These are phyloP conservation scores for Drosophila cardini DNA, from an alignment of 1,140 invertebrate genomes.

Conservation along the genomic window DNA sequence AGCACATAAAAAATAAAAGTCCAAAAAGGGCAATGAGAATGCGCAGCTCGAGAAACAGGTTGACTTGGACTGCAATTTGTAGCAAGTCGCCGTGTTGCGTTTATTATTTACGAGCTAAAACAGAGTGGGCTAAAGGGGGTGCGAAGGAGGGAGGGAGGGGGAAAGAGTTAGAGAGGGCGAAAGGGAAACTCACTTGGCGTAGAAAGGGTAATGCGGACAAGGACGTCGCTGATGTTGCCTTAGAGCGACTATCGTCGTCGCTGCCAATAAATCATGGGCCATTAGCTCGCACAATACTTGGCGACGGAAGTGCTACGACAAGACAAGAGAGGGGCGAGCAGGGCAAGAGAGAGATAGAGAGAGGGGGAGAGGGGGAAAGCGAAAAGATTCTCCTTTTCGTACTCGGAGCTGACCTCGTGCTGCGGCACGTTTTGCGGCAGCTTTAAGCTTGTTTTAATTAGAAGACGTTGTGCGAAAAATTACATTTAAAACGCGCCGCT, in stretches of 20 bases:
- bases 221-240: slow-evolving; percentile 44
- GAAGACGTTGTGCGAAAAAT: slow-evolving; percentile 75
- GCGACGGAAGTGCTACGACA: slow-evolving; percentile 34
- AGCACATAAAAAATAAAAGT: slow-evolving; percentile 11
- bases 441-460: slow-evolving; percentile 84
- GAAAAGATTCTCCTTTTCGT: background rate
- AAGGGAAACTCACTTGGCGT: background rate
- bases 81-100: slow-evolving; percentile 73
- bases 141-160: background rate
- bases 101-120: slow-evolving; percentile 74
- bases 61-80: slow-evolving; percentile 75
- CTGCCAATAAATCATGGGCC: slow-evolving; percentile 80
- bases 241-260: slow-evolving; percentile 61
- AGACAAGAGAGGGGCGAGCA: background rate
- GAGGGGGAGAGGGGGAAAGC: background rate
- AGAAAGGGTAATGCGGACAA: slow-evolving; percentile 30
- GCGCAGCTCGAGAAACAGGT: slow-evolving; percentile 31
- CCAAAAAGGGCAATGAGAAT: background rate
- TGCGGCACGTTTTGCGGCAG: slow-evolving; percentile 52
- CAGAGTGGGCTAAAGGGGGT: background rate
- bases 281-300: slow-evolving; percentile 66
- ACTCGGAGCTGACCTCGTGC: slow-evolving; percentile 61
- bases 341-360: no score
- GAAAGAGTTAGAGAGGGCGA: background rate
- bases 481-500: slow-evolving; percentile 69